These are phyloP conservation scores for Eurosta solidaginis DNA, from an alignment of 1,140 invertebrate species.

Conservation along the genomic window DNA sequence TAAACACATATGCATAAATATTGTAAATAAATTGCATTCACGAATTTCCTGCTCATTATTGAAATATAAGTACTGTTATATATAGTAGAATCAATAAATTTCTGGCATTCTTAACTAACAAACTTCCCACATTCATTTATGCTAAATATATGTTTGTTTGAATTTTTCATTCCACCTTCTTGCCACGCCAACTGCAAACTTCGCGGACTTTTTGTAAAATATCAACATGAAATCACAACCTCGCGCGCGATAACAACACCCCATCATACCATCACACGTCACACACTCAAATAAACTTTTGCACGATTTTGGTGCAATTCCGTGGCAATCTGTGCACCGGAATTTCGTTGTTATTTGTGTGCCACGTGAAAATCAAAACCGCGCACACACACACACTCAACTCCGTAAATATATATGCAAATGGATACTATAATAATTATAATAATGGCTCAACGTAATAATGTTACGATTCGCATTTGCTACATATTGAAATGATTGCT, in stretches of 20 bases:
- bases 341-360: background rate
- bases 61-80: background rate
- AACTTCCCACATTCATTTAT: background rate
- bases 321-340: slow-evolving; percentile 18
- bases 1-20: background rate
- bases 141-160: background rate
- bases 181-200: background rate
- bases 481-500: background rate
- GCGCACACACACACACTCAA: background rate
- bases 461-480: too few species aligned
- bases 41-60: slow-evolving; percentile 10
- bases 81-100: background rate
- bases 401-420: background rate
- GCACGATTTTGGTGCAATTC: background rate
- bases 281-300: background rate
- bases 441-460: too few species aligned
- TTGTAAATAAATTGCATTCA: slow-evolving; percentile 17
- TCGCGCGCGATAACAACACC: background rate
- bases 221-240: background rate
- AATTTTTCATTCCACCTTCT: background rate
- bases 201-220: background rate
- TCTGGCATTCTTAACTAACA: background rate
- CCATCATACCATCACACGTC: background rate
- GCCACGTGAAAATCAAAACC: background rate
- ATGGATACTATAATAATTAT: too few species aligned